Evolutionary conservation across 1,140 invertebrate species (phyloP).

Genomic region (Heliconius nattereri): DNA sequence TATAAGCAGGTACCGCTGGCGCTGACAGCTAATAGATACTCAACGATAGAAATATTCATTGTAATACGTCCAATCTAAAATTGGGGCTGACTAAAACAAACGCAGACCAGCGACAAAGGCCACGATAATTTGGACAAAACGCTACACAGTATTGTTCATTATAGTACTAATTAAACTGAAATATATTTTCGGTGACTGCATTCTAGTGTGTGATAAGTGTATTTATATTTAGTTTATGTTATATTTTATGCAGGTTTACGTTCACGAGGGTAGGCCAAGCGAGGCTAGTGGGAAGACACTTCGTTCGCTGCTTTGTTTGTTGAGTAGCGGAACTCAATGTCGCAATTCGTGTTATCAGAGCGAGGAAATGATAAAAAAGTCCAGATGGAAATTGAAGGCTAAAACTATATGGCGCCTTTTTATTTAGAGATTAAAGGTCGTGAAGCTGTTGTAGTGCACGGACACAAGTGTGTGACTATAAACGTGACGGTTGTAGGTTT

Average conservation of each 20-base stretch:
- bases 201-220: background rate
- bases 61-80: slow-evolving; percentile 38
- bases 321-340: background rate
- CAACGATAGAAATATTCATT: slow-evolving; percentile 36
- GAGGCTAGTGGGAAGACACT: no score
- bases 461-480: no score
- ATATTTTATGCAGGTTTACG: background rate
- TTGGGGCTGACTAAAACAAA: background rate
- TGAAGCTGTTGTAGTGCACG: no score
- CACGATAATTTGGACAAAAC: slow-evolving; percentile 13
- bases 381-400: no score
- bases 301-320: background rate
- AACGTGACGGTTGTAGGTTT: no score
- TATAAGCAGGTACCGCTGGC: slow-evolving; percentile 55
- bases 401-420: no score
- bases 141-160: slow-evolving; percentile 18
- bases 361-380: background rate
- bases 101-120: background rate
- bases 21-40: slow-evolving; percentile 58
- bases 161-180: slow-evolving; percentile 15
- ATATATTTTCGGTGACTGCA: slow-evolving; percentile 10
- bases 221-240: background rate
- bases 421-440: no score
- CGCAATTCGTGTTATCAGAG: background rate
- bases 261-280: no score